Conservation (phyloP, 92 coral and sea anemone species). For the Bergia sp. region DNA sequence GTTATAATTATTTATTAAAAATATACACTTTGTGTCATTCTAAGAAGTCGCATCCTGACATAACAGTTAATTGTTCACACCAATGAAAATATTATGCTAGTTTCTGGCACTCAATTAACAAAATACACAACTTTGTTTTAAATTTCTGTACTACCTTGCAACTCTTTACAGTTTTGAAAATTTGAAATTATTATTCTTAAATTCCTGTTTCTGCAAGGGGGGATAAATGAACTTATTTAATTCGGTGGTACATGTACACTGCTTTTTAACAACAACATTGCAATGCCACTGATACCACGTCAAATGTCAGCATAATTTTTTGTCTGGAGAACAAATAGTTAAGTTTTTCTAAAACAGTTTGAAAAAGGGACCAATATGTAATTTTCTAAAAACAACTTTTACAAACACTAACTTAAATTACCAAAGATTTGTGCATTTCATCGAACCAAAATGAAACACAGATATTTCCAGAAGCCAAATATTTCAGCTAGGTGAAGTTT, state of each 20-base stretch:
- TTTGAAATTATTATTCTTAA: too few species aligned
- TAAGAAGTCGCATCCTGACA: too few species aligned
- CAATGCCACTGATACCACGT: background rate
- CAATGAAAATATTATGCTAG: too few species aligned
- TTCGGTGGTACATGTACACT: background rate
- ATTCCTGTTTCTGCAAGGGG: background rate
- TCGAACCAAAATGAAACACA: background rate
- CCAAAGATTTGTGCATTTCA: background rate
- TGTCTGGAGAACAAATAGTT: background rate
- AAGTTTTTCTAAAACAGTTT: background rate
- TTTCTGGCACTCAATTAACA: too few species aligned
- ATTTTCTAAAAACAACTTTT: background rate
- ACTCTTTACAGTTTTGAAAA: too few species aligned
- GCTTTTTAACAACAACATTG: background rate
- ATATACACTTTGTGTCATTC: too few species aligned
- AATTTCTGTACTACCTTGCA: too few species aligned
- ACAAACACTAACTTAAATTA: background rate
- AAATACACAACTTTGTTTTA: too few species aligned
- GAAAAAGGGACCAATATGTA: background rate
- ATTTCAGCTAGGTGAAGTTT: too few species aligned
- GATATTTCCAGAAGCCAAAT: background rate
- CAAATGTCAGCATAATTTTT: background rate
- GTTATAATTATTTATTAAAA: too few species aligned
- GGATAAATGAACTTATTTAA: background rate
- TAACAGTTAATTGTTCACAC: too few species aligned